Evolutionary conservation across 1,140 invertebrate genomes (phyloP).

Genomic region (Calliopsis andreniformis): DNA sequence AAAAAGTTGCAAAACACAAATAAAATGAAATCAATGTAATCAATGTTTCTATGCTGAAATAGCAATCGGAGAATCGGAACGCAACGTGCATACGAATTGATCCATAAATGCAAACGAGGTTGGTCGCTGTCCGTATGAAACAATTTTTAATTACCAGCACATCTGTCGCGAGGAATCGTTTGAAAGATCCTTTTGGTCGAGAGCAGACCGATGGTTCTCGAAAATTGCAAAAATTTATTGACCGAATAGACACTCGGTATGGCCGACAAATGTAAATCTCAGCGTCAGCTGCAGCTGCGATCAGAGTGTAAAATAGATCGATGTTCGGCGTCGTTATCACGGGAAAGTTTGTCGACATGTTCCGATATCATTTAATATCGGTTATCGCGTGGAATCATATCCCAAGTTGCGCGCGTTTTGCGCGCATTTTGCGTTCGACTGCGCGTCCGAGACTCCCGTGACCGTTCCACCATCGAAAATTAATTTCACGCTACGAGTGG

Average conservation of each 20-base stretch:
- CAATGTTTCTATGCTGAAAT: no score
- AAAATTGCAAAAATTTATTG: conserved; percentile 51
- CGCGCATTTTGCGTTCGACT: background rate
- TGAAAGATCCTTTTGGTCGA: background rate
- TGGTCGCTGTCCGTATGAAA: background rate
- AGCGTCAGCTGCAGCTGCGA: conserved; percentile 46
- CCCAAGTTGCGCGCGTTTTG: background rate
- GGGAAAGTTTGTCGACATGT: conserved; percentile 26
- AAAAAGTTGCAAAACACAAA: no score
- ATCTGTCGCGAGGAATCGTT: conserved; percentile 31
- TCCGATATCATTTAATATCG: conserved; percentile 43
- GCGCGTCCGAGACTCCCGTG: background rate
- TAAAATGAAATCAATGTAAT: no score
- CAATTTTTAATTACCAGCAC: conserved; percentile 32
- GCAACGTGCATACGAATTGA: conserved; percentile 3
- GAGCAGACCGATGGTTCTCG: background rate
- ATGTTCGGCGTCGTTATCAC: background rate
- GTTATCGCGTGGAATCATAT: conserved; percentile 11
- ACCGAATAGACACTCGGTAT: conserved; percentile 33
- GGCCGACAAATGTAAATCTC: conserved; percentile 57
- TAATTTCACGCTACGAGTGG: background rate
- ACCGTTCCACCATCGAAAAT: background rate
- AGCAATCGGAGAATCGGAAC: background rate
- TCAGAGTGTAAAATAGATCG: background rate
- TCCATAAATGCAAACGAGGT: conserved; percentile 2